These are phyloP conservation scores for Sprattus sprattus DNA, from an alignment of 2,113 vertebrate species.

Conservation along the genomic window DNA sequence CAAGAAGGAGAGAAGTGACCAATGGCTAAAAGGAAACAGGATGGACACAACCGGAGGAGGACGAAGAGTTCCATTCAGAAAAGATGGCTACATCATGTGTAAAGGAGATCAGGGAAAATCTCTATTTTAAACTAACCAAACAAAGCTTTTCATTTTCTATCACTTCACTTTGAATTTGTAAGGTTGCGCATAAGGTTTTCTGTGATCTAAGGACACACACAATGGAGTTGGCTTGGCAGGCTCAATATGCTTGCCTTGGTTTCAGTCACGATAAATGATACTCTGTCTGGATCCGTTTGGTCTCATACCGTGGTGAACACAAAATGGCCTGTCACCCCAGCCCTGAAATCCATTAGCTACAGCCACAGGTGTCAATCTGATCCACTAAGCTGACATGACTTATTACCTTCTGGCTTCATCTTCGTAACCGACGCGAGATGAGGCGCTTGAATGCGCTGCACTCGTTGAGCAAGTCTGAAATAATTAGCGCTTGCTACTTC, in stretches of 20 bases:
- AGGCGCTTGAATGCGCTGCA: conserved; percentile 40
- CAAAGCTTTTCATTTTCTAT: background rate
- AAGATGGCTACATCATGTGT: background rate
- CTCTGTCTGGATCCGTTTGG: conserved; percentile 41
- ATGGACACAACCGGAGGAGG: background rate
- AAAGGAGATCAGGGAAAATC: no score
- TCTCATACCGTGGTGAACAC: conserved; percentile 43
- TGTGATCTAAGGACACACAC: no score
- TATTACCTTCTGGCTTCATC: conserved; percentile 61
- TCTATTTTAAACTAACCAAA: background rate
- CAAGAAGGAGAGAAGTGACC: background rate
- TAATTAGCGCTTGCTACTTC: conserved; percentile 69
- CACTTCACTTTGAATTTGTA: background rate
- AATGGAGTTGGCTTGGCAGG: background rate
- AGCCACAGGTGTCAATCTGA: conserved; percentile 65
- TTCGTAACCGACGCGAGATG: conserved; percentile 43
- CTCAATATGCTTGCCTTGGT: background rate
- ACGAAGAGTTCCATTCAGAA: background rate
- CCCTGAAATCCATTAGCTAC: conserved; percentile 58
- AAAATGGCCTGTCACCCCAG: conserved; percentile 32
- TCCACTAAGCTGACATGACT: conserved; percentile 66
- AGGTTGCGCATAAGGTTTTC: background rate
- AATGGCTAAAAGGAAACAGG: background rate
- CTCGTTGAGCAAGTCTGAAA: conserved; percentile 61
- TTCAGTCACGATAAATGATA: conserved; percentile 16